Evolutionary conservation across 1,140 invertebrate genomes (phyloP).

Genomic region (Aricia agestis): DNA sequence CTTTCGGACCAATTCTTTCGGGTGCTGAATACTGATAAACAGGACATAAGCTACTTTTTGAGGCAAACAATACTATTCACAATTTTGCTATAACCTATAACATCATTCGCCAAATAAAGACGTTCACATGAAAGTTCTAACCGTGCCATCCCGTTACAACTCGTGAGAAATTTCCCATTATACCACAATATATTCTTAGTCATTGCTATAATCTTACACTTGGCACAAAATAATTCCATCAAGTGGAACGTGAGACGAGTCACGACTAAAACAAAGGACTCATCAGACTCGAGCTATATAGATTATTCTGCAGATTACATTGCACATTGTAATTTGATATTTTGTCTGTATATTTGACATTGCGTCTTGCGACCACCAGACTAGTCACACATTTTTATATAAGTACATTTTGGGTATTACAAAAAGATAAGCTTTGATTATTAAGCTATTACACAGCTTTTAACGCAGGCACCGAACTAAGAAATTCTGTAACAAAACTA

Average conservation of each 20-base stretch:
- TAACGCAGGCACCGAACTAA: too few species aligned
- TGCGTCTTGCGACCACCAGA: too few species aligned
- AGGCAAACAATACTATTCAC: too few species aligned
- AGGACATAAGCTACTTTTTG: too few species aligned
- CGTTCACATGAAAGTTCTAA: neutral
- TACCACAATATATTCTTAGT: slow-evolving; percentile 25
- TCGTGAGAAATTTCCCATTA: slow-evolving; percentile 51
- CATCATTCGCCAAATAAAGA: neutral
- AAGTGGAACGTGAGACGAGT: slow-evolving; percentile 11
- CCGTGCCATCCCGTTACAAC: slow-evolving; percentile 32
- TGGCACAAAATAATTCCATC: slow-evolving; percentile 13
- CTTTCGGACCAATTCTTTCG: too few species aligned
- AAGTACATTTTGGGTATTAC: too few species aligned
- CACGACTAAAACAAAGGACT: neutral
- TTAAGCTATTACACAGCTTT: too few species aligned
- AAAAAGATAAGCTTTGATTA: too few species aligned
- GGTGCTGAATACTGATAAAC: too few species aligned
- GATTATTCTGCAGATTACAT: neutral
- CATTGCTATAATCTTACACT: slow-evolving; percentile 9
- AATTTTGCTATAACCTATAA: neutral
- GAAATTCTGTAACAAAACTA: too few species aligned
- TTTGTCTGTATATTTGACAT: too few species aligned
- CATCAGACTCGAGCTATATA: neutral
- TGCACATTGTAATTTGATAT: neutral
- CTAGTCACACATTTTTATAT: too few species aligned